phyloP scores from a whole-genome alignment of 2,113 vertebrate genomes.

The Anguilla rostrata region DNA sequence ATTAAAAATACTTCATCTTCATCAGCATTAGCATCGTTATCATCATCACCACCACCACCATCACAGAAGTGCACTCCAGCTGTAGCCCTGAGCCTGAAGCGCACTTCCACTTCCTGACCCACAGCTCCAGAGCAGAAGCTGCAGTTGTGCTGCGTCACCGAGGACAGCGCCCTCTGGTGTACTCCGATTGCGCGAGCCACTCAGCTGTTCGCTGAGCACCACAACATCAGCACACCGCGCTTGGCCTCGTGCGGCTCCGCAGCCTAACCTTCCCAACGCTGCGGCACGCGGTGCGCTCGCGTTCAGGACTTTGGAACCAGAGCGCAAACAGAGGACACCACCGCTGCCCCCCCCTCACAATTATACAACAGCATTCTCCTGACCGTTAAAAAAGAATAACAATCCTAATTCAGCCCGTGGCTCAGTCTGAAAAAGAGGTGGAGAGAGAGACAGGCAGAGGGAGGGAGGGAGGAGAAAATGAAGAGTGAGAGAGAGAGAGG shows the following conservation, averaged over 20 bases:
- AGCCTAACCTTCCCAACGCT: not conserved
- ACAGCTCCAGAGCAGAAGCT: not conserved
- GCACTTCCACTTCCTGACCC: not conserved
- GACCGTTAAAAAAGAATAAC: not conserved
- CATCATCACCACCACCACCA: not conserved
- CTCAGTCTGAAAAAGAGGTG: not conserved
- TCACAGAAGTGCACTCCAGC: not conserved
- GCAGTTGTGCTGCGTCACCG: not conserved
- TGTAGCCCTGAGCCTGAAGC: not conserved
- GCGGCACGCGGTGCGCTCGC: not conserved
- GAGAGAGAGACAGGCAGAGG: not conserved
- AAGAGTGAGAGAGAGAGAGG: too few relatives aligned
- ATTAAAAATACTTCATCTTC: not conserved
- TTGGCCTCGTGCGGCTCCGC: not conserved
- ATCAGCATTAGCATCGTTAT: not conserved
- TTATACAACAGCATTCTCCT: not conserved
- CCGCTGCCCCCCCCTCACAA: constrained; percentile 12
- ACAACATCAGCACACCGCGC: not conserved
- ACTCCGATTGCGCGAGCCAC: not conserved
- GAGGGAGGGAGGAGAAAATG: too few relatives aligned
- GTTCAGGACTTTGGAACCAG: constrained; percentile 35
- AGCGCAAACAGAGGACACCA: constrained; percentile 28
- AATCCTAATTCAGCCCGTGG: not conserved
- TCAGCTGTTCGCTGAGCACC: not conserved
- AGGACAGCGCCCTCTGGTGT: not conserved